A percentile compares a stretch with the other conserved stretches of the same genome.
Evolutionary conservation across 1,140 invertebrate species (phyloP).

Genomic region (Uloborus diversus): DNA sequence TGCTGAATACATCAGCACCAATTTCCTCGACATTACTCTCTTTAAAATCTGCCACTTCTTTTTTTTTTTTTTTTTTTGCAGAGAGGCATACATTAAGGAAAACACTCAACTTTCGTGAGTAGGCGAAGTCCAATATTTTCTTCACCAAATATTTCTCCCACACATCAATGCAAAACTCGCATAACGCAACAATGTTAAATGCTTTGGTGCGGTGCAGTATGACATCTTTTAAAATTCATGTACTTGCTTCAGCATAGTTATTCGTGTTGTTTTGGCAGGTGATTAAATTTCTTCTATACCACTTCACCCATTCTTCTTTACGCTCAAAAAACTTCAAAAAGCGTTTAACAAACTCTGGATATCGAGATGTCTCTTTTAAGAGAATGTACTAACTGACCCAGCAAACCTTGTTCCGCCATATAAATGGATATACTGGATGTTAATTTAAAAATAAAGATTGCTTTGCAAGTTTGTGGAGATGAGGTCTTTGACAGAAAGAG

Average conservation of each 20-base stretch:
- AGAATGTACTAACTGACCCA: too few relatives aligned
- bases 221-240: neutral
- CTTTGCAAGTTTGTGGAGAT: too few relatives aligned
- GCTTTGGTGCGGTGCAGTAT: neutral
- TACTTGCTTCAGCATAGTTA: neutral
- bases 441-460: too few relatives aligned
- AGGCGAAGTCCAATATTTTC: neutral
- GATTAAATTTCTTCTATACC: neutral
- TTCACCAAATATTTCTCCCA: neutral
- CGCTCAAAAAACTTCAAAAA: neutral
- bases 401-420: too few relatives aligned
- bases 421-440: too few relatives aligned
- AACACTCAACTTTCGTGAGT: neutral
- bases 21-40: neutral
- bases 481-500: too few relatives aligned
- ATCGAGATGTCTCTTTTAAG: neutral
- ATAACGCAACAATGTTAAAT: neutral
- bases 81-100: neutral
- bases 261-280: slow-evolving; percentile 1
- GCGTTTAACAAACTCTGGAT: neutral
- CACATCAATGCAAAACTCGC: neutral
- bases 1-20: neutral
- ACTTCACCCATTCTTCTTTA: neutral
- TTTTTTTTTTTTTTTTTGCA: neutral
- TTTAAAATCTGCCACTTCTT: too few relatives aligned